Evolutionary conservation across 2,888 invertebrate genomes (phyloP).

Genomic region (Sesia apiformis): DNA sequence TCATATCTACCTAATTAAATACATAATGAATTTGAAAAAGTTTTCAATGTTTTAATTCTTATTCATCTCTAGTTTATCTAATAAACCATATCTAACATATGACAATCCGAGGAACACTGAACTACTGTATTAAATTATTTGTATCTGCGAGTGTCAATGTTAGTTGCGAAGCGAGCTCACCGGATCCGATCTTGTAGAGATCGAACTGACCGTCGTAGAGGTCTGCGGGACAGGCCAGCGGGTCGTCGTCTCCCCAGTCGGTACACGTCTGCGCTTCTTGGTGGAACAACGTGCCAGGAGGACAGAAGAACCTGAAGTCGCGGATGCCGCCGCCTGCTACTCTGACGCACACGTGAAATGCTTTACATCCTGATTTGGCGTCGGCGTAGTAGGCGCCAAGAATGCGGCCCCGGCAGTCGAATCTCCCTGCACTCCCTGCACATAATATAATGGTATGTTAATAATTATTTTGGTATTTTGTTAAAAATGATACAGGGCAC

Average conservation of each 20-base stretch:
- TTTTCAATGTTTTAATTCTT: too few species aligned
- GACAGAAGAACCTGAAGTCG: conserved; percentile 91
- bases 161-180: conserved; percentile 71
- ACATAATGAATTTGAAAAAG: too few species aligned
- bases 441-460: not conserved
- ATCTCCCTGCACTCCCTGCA: conserved; percentile 73
- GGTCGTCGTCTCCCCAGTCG: conserved; percentile 85
- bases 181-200: conserved; percentile 86
- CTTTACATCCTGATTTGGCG: conserved; percentile 89
- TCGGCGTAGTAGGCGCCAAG: conserved; percentile 93
- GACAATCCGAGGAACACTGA: too few species aligned
- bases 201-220: conserved; percentile 91
- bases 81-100: too few species aligned
- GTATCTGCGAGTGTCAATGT: conserved; percentile 28
- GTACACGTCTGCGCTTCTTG: conserved; percentile 95
- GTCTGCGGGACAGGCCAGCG: conserved; percentile 87
- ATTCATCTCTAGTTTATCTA: too few species aligned
- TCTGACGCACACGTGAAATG: conserved; percentile 92
- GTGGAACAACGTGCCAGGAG: conserved; percentile 92
- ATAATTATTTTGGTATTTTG: too few species aligned
- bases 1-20: too few species aligned
- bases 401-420: conserved; percentile 88
- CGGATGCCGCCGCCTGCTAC: conserved; percentile 85
- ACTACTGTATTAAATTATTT: not conserved
- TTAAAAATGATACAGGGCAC: too few species aligned